Evolutionary conservation across 2,797 vertebrate genomes (phyloP).

Genomic region (Gila robusta): DNA sequence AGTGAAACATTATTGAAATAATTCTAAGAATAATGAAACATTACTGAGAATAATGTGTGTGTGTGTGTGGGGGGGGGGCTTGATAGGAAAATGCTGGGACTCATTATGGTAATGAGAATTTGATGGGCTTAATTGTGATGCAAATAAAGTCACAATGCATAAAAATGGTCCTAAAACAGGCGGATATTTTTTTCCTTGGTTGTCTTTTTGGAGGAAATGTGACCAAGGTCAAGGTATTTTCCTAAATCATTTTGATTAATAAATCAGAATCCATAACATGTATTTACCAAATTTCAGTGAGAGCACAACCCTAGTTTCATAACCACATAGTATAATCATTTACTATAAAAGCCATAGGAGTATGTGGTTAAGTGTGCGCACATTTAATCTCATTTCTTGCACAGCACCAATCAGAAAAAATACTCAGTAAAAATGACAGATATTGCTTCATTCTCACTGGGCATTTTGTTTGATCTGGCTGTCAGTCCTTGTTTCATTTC

Average conservation of each 20-base stretch:
- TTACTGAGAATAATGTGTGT: neutral
- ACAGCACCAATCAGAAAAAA: conserved; percentile 13
- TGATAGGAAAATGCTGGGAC: neutral
- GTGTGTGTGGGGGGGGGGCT: too few relatives aligned
- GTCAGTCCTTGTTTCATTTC: conserved; percentile 50
- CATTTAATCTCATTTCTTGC: neutral
- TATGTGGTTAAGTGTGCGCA: neutral
- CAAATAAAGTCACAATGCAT: conserved; percentile 1
- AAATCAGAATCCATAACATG: neutral
- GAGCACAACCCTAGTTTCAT: neutral
- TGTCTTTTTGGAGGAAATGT: neutral
- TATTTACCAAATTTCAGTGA: neutral
- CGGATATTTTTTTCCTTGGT: neutral
- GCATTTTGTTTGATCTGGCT: conserved; percentile 46
- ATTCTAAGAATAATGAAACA: neutral
- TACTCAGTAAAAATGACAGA: conserved; percentile 5
- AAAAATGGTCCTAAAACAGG: neutral
- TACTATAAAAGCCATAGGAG: conserved; percentile 11
- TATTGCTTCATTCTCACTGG: conserved; percentile 10
- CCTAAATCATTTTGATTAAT: neutral
- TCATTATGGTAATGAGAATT: neutral
- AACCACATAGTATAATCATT: neutral
- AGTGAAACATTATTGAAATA: neutral
- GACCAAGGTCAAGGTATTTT: neutral
- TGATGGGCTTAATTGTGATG: neutral